Evolutionary conservation across 1,140 invertebrate genomes (phyloP).

Genomic region (Lethocerus indicus): DNA sequence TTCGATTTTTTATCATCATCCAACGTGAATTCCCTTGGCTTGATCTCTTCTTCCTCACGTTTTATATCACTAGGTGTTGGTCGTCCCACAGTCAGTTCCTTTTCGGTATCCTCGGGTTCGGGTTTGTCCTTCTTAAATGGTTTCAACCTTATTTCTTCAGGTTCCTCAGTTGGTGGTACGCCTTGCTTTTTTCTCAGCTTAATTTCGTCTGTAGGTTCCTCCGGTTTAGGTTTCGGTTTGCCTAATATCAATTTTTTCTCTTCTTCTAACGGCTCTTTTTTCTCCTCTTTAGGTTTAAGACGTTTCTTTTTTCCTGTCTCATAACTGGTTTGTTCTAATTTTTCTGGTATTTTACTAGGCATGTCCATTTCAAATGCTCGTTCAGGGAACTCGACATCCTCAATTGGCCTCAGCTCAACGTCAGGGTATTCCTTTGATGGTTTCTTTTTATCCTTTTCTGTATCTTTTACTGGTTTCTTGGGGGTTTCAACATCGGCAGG

Average conservation of each 20-base stretch:
- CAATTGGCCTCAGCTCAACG: slow-evolving; percentile 7
- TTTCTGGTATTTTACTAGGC: slow-evolving; percentile 15
- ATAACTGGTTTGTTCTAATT: slow-evolving; percentile 12
- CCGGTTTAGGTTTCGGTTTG: slow-evolving; percentile 12
- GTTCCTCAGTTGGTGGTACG: slow-evolving; percentile 1
- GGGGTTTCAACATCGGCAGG: slow-evolving; percentile 20
- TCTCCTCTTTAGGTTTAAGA: slow-evolving; percentile 10
- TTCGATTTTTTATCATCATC: slow-evolving; percentile 12
- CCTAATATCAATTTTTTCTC: slow-evolving; percentile 15
- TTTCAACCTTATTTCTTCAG: slow-evolving; percentile 9
- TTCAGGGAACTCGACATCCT: slow-evolving; percentile 9
- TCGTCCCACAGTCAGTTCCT: slow-evolving; percentile 12
- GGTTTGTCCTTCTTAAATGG: slow-evolving; percentile 17
- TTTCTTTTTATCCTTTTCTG: slow-evolving; percentile 12
- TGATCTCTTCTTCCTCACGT: slow-evolving; percentile 6
- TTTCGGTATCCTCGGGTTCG: slow-evolving; percentile 18
- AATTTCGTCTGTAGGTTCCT: slow-evolving; percentile 13
- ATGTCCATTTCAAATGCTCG: slow-evolving; percentile 7
- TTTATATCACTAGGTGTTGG: slow-evolving; percentile 7
- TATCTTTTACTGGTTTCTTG: slow-evolving; percentile 14
- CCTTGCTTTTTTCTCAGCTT: slow-evolving; percentile 14
- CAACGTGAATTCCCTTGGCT: slow-evolving; percentile 11
- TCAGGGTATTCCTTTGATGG: slow-evolving; percentile 8
- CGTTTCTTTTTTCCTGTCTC: slow-evolving; percentile 16
- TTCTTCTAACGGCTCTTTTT: slow-evolving; percentile 10